These are phyloP conservation scores for Nephrotoma flavescens DNA, from an alignment of 2,888 invertebrate species.

Conservation along the genomic window DNA sequence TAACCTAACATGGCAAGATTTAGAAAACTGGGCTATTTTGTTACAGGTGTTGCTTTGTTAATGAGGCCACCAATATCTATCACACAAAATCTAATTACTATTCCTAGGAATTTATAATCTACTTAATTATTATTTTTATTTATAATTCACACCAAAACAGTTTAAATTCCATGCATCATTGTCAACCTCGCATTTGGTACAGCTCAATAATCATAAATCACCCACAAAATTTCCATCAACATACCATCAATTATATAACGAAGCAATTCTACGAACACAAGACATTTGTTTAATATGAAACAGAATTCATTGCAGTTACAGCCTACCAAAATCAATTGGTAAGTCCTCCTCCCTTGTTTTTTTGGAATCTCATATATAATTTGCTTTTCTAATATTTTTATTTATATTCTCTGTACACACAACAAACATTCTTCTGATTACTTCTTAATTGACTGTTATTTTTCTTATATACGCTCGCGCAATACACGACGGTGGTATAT, in stretches of 20 bases:
- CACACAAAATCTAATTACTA: no score
- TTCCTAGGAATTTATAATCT: no score
- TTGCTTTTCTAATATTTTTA: background rate
- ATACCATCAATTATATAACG: background rate
- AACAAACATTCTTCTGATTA: background rate
- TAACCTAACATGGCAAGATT: no score
- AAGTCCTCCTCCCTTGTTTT: background rate
- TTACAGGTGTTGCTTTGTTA: no score
- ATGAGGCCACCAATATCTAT: no score
- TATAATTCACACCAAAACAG: background rate
- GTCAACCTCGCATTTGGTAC: background rate
- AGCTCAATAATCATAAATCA: background rate
- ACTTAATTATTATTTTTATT: background rate
- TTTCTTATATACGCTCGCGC: background rate
- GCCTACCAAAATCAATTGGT: background rate
- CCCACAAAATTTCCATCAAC: background rate
- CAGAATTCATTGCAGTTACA: background rate
- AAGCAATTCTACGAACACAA: background rate
- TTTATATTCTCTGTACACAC: background rate
- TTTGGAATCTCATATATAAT: background rate
- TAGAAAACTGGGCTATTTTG: no score
- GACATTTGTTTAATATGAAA: background rate
- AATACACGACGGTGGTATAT: background rate
- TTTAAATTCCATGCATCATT: background rate
- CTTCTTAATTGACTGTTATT: constrained; percentile 1